phyloP scores from a whole-genome alignment of 2,113 vertebrate species.

The Brachyhypopomus gauderio region DNA sequence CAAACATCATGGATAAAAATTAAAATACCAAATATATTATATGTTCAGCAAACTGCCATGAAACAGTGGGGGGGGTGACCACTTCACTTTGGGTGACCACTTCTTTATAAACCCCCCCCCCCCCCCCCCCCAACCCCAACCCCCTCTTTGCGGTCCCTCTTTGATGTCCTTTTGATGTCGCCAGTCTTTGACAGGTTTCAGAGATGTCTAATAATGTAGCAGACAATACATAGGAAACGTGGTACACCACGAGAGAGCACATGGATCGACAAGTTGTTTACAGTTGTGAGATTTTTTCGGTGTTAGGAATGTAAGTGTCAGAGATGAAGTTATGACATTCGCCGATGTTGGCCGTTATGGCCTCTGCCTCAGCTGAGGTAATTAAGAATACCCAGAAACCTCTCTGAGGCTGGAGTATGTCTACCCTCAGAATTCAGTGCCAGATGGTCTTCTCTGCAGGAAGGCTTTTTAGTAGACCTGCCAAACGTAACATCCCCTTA shows the following conservation, averaged over 20 bases:
- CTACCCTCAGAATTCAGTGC: neutral
- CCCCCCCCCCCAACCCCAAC: too few species aligned
- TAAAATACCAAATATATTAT: neutral
- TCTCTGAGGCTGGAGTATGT: neutral
- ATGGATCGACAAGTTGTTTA: neutral
- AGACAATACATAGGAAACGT: neutral
- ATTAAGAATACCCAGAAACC: conserved; percentile 16
- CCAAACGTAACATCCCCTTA: conserved; percentile 4
- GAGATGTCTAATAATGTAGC: neutral
- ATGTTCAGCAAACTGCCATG: too few species aligned
- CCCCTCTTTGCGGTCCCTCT: neutral
- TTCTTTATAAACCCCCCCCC: neutral
- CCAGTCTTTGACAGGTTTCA: conserved; percentile 16
- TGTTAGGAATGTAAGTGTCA: neutral
- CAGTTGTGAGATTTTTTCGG: neutral
- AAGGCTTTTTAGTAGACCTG: conserved; percentile 16
- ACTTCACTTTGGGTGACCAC: too few species aligned
- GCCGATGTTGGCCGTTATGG: neutral
- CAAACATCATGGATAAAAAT: neutral
- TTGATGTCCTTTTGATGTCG: conserved; percentile 1
- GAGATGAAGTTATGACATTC: neutral
- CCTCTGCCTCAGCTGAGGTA: conserved; percentile 2
- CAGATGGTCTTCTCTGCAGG: conserved; percentile 14
- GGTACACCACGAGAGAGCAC: too few species aligned
- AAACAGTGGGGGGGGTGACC: too few species aligned